These are phyloP conservation scores for Arrhopalites spinosus DNA, from an alignment of 2,888 invertebrate genomes.

Conservation along the genomic window DNA sequence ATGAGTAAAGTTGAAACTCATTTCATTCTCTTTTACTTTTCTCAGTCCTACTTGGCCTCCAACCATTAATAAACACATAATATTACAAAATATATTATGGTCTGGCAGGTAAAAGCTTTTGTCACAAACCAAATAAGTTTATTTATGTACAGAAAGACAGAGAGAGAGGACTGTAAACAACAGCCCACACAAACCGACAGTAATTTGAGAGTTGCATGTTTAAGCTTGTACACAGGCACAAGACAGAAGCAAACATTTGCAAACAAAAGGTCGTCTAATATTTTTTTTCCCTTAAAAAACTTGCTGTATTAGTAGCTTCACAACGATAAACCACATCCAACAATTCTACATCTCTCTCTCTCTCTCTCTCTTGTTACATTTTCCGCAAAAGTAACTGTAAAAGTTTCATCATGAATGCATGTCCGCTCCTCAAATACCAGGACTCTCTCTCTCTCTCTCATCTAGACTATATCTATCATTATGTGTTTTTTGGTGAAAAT, in stretches of 20 bases:
- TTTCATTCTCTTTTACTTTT: too few relatives aligned
- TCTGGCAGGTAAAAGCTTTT: too few relatives aligned
- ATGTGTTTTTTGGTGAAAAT: not conserved
- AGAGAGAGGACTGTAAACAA: not conserved
- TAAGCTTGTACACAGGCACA: not conserved
- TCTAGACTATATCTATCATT: not conserved
- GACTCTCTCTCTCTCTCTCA: not conserved
- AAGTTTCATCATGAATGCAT: conserved; percentile 31
- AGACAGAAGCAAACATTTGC: not conserved
- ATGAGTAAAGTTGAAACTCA: too few relatives aligned
- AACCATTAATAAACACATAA: too few relatives aligned
- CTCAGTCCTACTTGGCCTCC: too few relatives aligned
- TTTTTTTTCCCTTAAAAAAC: not conserved
- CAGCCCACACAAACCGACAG: not conserved
- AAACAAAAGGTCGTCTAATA: conserved; percentile 1
- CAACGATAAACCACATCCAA: not conserved
- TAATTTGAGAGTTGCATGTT: conserved; percentile 8
- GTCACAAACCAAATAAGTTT: too few relatives aligned
- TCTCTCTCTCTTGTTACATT: not conserved
- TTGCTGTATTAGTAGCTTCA: not conserved
- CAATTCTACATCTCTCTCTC: not conserved
- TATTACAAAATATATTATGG: too few relatives aligned
- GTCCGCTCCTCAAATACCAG: not conserved
- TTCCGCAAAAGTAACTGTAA: conserved; percentile 12
- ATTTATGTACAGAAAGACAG: too few relatives aligned